phyloP scores from a whole-genome alignment of 2,797 vertebrate species.

The Pempheris klunzingeri region DNA sequence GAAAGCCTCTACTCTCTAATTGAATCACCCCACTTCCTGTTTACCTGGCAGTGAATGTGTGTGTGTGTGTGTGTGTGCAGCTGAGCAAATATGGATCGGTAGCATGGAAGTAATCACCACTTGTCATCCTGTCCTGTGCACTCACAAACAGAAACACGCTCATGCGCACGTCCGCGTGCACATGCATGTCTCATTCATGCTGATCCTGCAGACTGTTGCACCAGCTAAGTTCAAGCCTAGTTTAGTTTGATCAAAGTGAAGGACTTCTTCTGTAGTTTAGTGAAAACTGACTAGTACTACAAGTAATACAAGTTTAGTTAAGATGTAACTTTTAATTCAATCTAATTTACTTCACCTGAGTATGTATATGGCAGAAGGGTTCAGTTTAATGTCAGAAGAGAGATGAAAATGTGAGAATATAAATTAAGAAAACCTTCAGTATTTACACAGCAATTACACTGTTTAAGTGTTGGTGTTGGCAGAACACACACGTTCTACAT shows the following conservation, averaged over 20 bases:
- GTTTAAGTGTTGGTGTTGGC: background rate
- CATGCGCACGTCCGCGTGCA: background rate
- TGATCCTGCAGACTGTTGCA: slow-evolving; percentile 5
- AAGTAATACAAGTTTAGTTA: background rate
- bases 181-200: background rate
- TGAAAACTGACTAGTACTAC: background rate
- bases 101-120: slow-evolving; percentile 58
- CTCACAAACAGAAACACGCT: slow-evolving; percentile 31
- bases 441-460: background rate
- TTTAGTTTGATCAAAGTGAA: background rate
- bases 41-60: slow-evolving; percentile 61
- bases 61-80: slow-evolving; percentile 41
- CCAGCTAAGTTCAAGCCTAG: background rate
- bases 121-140: slow-evolving; percentile 51
- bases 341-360: too few species aligned
- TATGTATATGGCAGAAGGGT: background rate
- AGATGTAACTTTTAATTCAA: background rate
- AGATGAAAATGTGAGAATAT: too few species aligned
- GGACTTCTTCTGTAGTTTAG: background rate
- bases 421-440: background rate
- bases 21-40: slow-evolving; percentile 74
- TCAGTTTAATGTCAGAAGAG: background rate
- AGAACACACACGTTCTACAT: background rate
- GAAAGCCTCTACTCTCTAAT: slow-evolving; percentile 60
- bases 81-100: slow-evolving; percentile 71